Conservation (phyloP, 2,113 vertebrate genomes). For the Gnathonemus longibarbis region DNA sequence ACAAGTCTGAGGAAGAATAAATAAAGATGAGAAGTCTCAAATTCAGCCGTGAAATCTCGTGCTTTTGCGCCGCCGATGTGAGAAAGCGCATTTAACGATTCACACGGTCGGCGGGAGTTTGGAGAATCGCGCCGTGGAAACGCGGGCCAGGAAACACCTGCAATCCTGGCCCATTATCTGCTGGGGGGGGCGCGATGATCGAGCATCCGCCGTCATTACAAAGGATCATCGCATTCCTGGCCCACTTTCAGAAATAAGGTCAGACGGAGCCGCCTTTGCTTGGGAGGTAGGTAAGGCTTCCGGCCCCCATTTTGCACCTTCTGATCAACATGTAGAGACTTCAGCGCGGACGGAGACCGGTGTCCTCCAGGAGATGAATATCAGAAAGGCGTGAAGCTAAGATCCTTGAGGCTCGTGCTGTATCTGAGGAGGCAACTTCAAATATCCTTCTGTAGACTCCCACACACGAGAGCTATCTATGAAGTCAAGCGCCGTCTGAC, state of each 20-base stretch:
- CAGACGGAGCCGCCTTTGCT: not conserved
- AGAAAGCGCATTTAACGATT: slow-evolving; percentile 8
- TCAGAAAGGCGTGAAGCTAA: not conserved
- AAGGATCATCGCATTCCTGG: not conserved
- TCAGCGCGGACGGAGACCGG: not conserved
- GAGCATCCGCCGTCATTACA: not conserved
- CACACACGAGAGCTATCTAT: not conserved
- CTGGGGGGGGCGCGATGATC: not conserved
- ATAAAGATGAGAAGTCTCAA: not conserved
- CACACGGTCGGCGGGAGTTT: not conserved
- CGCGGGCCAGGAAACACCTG: not conserved
- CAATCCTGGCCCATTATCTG: not conserved
- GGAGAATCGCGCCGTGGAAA: not conserved
- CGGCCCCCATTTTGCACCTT: not conserved
- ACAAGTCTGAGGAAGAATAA: not conserved
- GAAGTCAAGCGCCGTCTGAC: not conserved
- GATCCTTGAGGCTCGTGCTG: not conserved
- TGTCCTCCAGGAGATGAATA: not conserved
- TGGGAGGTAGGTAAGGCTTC: not conserved
- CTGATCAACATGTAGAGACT: not conserved
- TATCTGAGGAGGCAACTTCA: slow-evolving; percentile 10
- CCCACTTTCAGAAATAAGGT: slow-evolving; percentile 12
- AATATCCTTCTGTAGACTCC: not conserved
- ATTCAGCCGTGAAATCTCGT: not conserved
- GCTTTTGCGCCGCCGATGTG: not conserved